A percentile compares a stretch with the other conserved stretches of the same genome.
phyloP scores from a whole-genome alignment of 1,140 invertebrate genomes.

The Drosophila murphyi region DNA sequence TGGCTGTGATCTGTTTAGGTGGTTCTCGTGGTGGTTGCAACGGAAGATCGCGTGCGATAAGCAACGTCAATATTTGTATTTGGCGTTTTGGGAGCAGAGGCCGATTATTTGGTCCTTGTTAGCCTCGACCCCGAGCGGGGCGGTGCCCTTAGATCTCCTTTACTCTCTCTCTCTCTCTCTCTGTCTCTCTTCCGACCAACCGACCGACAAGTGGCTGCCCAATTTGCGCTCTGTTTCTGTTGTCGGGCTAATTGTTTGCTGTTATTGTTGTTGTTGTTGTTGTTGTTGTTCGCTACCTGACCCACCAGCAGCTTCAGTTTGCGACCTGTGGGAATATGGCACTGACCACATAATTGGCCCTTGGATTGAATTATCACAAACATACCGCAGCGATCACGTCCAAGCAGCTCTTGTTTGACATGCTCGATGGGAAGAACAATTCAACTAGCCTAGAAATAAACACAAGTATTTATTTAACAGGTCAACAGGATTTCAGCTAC shows the following conservation, averaged over 20 bases:
- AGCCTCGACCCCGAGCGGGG: conserved; percentile 23
- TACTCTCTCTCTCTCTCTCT: conserved; percentile 6
- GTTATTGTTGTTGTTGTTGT: conserved; percentile 33
- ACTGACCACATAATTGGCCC: conserved; percentile 50
- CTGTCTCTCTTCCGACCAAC: neutral
- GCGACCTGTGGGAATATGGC: conserved; percentile 42
- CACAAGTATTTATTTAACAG: conserved; percentile 50
- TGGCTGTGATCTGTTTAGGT: conserved; percentile 44
- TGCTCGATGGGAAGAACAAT: conserved; percentile 59
- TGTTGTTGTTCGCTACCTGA: conserved; percentile 52
- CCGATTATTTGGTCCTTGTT: conserved; percentile 65
- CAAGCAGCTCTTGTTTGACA: conserved; percentile 16
- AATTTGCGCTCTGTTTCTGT: conserved; percentile 73
- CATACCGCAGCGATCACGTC: conserved; percentile 9
- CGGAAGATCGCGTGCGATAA: conserved; percentile 78
- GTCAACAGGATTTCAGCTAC: conserved; percentile 12
- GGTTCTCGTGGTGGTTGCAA: conserved; percentile 23
- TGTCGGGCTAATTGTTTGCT: conserved; percentile 74
- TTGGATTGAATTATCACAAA: conserved; percentile 45
- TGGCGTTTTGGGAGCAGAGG: conserved; percentile 50
- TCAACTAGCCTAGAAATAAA: conserved; percentile 46
- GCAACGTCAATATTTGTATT: conserved; percentile 82
- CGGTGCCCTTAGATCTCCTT: conserved; percentile 28
- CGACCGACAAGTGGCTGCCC: conserved; percentile 70
- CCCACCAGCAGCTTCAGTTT: conserved; percentile 12